These are phyloP conservation scores for Artibeus lituratus DNA, from an alignment of 2,797 vertebrate genomes.

Conservation along the genomic window DNA sequence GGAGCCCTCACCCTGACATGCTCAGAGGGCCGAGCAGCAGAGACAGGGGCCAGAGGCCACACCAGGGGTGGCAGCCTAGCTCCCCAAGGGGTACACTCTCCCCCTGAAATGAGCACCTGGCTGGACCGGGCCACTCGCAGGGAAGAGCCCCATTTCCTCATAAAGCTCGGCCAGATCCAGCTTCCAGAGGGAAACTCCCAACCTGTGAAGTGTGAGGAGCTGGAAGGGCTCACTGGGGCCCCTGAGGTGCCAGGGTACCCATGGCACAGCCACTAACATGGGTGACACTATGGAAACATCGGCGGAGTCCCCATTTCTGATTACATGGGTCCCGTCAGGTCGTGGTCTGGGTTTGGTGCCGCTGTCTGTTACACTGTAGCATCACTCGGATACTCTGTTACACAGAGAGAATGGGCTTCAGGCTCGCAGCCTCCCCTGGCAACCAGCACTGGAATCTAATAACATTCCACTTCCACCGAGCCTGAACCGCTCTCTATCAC, in stretches of 20 bases:
- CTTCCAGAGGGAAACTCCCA: neutral
- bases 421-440: neutral
- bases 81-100: neutral
- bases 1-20: neutral
- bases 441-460: neutral
- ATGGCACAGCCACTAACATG: neutral
- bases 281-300: neutral
- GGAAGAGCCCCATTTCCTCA: accelerated
- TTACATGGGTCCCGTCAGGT: neutral
- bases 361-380: neutral
- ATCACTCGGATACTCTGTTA: accelerated
- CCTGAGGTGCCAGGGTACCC: too few relatives aligned
- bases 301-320: too few relatives aligned
- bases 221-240: too few relatives aligned
- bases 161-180: accelerated
- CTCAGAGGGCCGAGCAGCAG: neutral
- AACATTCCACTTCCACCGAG: neutral
- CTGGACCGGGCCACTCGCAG: accelerated
- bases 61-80: neutral
- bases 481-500: neutral
- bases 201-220: accelerated
- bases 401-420: neutral
- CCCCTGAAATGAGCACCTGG: neutral
- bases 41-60: neutral
- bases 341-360: accelerated